Base-by-base conservation (phyloP, 2,888 invertebrate species). In the Ligdia adustata region DNA sequence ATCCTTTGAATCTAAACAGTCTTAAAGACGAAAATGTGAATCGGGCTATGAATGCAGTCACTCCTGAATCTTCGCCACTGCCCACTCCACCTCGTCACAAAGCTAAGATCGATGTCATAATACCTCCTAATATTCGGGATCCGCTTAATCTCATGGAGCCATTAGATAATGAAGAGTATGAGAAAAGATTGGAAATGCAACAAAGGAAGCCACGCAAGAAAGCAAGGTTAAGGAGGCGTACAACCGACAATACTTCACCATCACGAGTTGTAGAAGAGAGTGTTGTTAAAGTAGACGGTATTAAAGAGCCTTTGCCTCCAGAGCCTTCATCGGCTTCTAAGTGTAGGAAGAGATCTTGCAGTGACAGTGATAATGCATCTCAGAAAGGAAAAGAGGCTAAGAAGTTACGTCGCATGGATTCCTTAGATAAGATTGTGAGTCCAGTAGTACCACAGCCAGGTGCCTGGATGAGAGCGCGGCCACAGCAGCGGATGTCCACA, bases 1-100 rank as follows among this genome's bases (percentile, higher is more conserved):
- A 99, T 91, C 99, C 98, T 0, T 85, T 99, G 31, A 99, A 99
- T 87, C 85, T 99, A 51, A 97, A 97, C 72, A 97, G 98, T 72
- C 91, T 99, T 65, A 96, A 95, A 81, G 94, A 95, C 75, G 95
- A 95, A 74, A 94, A 94, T 63, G 90, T 94, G 11, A 94, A 94
- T 66, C 91, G 95, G 60, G 95, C 94, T 4, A 94, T 96, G 92
- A 96, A 96, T 83, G 95, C 95, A n/a, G 94, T 95, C 0, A 98
- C 98, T 9, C 98, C 98, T 39, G 95, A 96, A 70, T 97, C 97
- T 16, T 98, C 98, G 46, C 98, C 98, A 0, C 82, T 97, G 71
- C 95, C 97, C 40, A 95, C 95, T 24, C 96, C 96, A n/a, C 94
- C 94, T 38, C 91, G 95, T 52, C 92, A 95, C 53, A 95, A 95